Conservation (phyloP, 2,113 vertebrate species). For the Tonatia bakeri region DNA sequence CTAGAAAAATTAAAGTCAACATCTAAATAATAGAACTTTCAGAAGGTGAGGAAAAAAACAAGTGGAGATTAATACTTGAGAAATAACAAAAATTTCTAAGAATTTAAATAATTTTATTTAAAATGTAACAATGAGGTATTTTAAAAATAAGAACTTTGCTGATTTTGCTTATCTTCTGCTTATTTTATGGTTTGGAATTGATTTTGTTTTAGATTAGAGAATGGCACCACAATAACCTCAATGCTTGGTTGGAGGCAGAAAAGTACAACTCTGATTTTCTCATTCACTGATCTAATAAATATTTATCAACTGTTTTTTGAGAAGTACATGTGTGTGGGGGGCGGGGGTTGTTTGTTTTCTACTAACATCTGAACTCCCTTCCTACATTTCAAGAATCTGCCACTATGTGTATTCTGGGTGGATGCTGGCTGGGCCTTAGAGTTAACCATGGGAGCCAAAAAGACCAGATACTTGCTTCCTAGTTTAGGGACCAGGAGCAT, state of each 20-base stretch:
- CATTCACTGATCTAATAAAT: slow-evolving; percentile 8
- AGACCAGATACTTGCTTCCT: background rate
- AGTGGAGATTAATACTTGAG: background rate
- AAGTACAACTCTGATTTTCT: background rate
- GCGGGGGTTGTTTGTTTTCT: background rate
- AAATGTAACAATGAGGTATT: slow-evolving; percentile 1
- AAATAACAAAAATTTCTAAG: background rate
- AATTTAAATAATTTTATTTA: slow-evolving; percentile 17
- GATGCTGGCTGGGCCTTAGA: background rate
- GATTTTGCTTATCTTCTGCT: slow-evolving; percentile 25
- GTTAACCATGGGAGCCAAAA: background rate
- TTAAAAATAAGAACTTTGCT: slow-evolving; percentile 13
- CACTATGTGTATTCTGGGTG: background rate
- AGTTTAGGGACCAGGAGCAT: background rate
- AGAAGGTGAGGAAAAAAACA: background rate
- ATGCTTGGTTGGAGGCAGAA: background rate
- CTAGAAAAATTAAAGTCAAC: background rate
- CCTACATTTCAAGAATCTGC: background rate
- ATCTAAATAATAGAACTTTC: background rate
- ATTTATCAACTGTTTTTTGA: background rate
- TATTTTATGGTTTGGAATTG: background rate
- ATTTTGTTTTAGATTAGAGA: slow-evolving; percentile 27
- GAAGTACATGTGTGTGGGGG: background rate
- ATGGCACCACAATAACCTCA: background rate
- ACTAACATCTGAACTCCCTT: background rate